These are phyloP conservation scores for Corythaixoides concolor DNA, from an alignment of 2,113 vertebrate genomes.

Conservation along the genomic window DNA sequence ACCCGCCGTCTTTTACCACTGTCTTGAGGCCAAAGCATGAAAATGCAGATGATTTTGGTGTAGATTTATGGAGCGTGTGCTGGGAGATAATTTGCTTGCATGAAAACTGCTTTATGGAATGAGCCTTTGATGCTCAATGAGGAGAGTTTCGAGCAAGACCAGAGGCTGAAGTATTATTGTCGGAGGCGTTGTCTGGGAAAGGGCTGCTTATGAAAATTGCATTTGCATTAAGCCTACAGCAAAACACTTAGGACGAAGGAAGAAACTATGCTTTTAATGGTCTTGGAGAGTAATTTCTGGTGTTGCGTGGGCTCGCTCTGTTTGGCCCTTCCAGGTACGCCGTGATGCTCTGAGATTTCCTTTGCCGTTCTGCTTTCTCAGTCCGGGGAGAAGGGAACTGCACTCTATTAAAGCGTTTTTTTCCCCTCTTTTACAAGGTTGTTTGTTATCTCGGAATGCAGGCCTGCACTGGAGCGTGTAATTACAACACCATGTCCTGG, in stretches of 20 bases:
- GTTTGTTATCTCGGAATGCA: slow-evolving; percentile 77
- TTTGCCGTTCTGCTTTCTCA: background rate
- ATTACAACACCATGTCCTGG: slow-evolving; percentile 87
- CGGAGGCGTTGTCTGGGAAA: background rate
- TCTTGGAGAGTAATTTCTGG: background rate
- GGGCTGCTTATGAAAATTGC: background rate
- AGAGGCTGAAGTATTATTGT: background rate
- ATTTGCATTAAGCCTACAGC: background rate
- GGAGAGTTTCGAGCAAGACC: background rate
- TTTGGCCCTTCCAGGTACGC: background rate
- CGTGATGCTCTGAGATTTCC: background rate
- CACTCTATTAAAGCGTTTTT: slow-evolving; percentile 73
- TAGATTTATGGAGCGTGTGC: slow-evolving; percentile 5
- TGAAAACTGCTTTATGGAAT: background rate
- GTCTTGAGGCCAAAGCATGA: background rate
- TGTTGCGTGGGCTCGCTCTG: background rate
- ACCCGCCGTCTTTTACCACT: background rate
- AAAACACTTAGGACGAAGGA: background rate
- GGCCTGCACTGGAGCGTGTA: slow-evolving; percentile 80
- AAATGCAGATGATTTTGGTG: background rate
- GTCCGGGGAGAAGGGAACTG: slow-evolving; percentile 68
- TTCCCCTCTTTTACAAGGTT: slow-evolving; percentile 69
- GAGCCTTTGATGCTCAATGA: background rate
- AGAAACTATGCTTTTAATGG: background rate
- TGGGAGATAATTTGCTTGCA: background rate